Conservation (phyloP, 2,888 invertebrate species). For the Tenthredo livida region DNA sequence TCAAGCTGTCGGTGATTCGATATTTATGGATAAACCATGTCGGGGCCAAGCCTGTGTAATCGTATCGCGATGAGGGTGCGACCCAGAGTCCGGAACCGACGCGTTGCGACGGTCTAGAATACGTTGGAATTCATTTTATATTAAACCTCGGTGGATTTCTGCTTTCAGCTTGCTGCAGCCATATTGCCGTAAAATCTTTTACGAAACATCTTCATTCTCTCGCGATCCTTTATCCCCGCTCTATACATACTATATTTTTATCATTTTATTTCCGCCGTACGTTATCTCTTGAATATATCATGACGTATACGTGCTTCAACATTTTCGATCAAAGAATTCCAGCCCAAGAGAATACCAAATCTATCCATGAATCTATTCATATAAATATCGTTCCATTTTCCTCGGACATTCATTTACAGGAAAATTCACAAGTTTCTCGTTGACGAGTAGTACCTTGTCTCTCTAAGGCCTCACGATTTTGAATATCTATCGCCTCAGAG, state of each 20-base stretch:
- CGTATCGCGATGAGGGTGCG: slow-evolving; percentile 26
- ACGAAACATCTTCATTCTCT: background rate
- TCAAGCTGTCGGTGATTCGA: slow-evolving; percentile 17
- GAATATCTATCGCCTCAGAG: background rate
- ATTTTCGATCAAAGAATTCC: background rate
- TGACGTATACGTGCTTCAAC: background rate
- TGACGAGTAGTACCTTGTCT: background rate
- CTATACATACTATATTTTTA: background rate
- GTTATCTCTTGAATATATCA: background rate
- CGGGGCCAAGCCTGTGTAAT: slow-evolving; percentile 9
- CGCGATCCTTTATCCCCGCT: background rate
- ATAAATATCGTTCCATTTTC: background rate
- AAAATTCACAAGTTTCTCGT: background rate
- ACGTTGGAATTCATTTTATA: slow-evolving; percentile 12
- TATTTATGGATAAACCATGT: slow-evolving; percentile 44
- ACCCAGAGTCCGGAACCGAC: background rate
- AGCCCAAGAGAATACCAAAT: background rate
- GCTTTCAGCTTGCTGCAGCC: slow-evolving; percentile 20
- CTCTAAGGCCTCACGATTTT: background rate
- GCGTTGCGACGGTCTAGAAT: background rate
- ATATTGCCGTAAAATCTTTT: background rate
- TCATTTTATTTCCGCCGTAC: background rate
- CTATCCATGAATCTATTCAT: slow-evolving; percentile 21
- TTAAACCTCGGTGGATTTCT: background rate
- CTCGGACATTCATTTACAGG: background rate